Conservation (phyloP, 2,113 vertebrate species). For the Ictidomys tridecemlineatus region DNA sequence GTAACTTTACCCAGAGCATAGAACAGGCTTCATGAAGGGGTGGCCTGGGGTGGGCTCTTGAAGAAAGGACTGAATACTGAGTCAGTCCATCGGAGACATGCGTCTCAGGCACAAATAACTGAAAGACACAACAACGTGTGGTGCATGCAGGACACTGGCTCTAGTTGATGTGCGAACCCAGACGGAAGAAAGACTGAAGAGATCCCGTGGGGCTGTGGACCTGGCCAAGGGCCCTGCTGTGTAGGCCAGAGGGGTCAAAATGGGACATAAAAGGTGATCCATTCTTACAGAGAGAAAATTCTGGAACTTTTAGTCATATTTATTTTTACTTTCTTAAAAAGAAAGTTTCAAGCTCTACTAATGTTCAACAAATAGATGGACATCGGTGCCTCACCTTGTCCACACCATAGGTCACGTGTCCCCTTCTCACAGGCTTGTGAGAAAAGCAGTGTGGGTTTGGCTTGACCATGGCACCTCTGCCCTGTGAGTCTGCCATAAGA, state of each 20-base stretch:
- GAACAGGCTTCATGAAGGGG: background rate
- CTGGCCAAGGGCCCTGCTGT: background rate
- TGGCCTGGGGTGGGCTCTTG: background rate
- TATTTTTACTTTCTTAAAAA: background rate
- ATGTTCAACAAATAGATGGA: background rate
- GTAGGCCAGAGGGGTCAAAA: background rate
- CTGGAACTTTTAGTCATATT: slow-evolving; percentile 5
- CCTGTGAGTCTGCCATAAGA: background rate
- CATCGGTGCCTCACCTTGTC: background rate
- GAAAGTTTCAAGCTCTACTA: background rate
- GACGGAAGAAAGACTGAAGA: background rate
- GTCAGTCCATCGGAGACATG: background rate
- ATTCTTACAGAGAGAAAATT: background rate
- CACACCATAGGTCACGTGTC: too few relatives aligned
- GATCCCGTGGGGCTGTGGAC: background rate
- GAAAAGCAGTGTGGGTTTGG: background rate
- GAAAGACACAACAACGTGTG: background rate
- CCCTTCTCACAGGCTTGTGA: background rate
- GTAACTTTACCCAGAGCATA: background rate
- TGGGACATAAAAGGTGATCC: background rate
- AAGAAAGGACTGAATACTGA: background rate
- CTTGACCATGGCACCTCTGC: accelerated
- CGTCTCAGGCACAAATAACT: background rate
- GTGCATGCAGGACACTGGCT: background rate
- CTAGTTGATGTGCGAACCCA: background rate